phyloP scores from a whole-genome alignment of 2,797 vertebrate genomes.

The Melanotaenia boesemani region DNA sequence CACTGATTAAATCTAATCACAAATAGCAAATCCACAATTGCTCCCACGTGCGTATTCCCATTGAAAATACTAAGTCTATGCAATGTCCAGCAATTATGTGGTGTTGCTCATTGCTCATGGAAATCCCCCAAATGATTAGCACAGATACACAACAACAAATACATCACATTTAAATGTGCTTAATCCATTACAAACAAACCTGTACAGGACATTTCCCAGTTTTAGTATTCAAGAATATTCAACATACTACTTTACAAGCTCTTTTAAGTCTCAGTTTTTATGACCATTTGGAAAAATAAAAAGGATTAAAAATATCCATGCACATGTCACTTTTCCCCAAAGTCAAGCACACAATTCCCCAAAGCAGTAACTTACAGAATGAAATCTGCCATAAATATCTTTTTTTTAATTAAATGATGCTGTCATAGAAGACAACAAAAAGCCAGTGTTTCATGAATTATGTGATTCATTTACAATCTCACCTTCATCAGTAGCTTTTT shows the following conservation, averaged over 20 bases:
- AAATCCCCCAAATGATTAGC: slow-evolving; percentile 42
- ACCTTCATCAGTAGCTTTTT: slow-evolving; percentile 71
- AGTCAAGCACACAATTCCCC: slow-evolving; percentile 24
- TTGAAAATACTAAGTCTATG: neutral
- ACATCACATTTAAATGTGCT: slow-evolving; percentile 22
- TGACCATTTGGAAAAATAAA: neutral
- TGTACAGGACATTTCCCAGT: slow-evolving; percentile 24
- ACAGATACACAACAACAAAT: slow-evolving; percentile 37
- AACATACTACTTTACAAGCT: neutral
- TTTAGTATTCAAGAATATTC: neutral
- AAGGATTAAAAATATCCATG: neutral
- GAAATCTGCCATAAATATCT: neutral
- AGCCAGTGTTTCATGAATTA: slow-evolving; percentile 4
- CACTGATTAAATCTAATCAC: slow-evolving; percentile 32
- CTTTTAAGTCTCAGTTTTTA: neutral
- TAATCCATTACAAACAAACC: slow-evolving; percentile 21
- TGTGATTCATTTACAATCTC: slow-evolving; percentile 43
- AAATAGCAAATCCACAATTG: slow-evolving; percentile 7
- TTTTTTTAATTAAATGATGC: neutral
- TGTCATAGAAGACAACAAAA: slow-evolving; percentile 25
- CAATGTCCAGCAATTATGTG: slow-evolving; percentile 12
- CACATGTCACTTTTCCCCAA: slow-evolving; percentile 4
- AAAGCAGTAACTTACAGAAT: slow-evolving; percentile 4
- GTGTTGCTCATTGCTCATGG: slow-evolving; percentile 16
- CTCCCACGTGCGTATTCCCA: neutral